Evolutionary conservation across 2,888 invertebrate genomes (phyloP).

Genomic region (Cheilosia urbana): DNA sequence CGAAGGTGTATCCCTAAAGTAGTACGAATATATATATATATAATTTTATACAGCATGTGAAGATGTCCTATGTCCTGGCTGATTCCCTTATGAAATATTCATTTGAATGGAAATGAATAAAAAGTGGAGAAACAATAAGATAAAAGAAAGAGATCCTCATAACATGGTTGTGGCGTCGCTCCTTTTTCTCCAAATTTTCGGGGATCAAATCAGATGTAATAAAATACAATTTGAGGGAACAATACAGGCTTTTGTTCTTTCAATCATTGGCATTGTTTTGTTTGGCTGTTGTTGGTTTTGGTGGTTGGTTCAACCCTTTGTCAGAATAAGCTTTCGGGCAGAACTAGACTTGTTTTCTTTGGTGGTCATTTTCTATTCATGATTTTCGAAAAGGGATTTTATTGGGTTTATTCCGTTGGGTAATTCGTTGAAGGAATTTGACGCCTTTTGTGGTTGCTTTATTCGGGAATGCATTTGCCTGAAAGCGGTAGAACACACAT

Average conservation of each 20-base stretch:
- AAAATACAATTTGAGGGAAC: conserved; percentile 54
- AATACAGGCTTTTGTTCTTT: conserved; percentile 44
- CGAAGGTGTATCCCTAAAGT: conserved; percentile 12
- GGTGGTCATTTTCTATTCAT: conserved; percentile 24
- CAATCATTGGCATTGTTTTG: conserved; percentile 49
- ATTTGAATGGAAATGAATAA: conserved; percentile 61
- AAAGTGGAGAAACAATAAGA: conserved; percentile 6
- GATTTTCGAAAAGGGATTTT: conserved; percentile 36
- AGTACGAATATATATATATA: neutral
- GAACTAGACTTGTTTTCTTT: conserved; percentile 1
- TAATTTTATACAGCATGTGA: conserved; percentile 10
- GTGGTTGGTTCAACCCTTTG: neutral
- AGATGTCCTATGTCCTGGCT: conserved; percentile 29
- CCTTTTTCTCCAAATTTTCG: conserved; percentile 27
- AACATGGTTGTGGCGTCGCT: neutral
- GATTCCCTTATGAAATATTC: conserved; percentile 71
- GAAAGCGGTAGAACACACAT: conserved; percentile 4
- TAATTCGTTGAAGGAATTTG: conserved; percentile 17
- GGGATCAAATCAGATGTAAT: conserved; percentile 55
- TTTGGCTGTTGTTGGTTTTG: neutral
- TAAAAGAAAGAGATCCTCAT: conserved; percentile 3
- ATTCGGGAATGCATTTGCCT: conserved; percentile 24
- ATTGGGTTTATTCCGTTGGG: conserved; percentile 26
- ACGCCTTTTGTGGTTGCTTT: conserved; percentile 4
- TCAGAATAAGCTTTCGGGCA: neutral